Conservation (phyloP, 2,888 invertebrate genomes). For the Synanthedon andrenaeformis region DNA sequence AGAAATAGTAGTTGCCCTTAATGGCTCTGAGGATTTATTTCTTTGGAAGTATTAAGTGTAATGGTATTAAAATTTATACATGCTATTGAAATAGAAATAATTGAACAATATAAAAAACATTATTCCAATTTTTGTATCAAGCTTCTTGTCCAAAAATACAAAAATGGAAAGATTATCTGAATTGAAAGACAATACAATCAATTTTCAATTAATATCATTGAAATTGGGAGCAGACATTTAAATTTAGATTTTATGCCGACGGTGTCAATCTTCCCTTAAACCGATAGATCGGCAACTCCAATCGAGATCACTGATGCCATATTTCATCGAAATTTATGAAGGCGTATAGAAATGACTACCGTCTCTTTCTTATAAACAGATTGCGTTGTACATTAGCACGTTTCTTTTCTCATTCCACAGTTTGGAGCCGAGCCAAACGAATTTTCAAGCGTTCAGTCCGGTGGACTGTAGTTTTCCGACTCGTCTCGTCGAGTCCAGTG, state of each 20-base stretch:
- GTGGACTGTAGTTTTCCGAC: slow-evolving; percentile 68
- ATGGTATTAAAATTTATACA: no score
- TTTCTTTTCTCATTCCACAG: slow-evolving; percentile 71
- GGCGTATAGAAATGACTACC: slow-evolving; percentile 45
- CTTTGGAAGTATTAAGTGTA: not conserved
- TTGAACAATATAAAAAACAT: no score
- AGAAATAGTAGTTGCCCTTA: slow-evolving; percentile 22
- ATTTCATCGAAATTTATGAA: slow-evolving; percentile 61
- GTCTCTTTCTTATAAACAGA: slow-evolving; percentile 60
- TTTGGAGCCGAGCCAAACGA: slow-evolving; percentile 71
- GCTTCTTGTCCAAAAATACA: no score
- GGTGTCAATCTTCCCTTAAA: slow-evolving; percentile 55
- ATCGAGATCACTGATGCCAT: slow-evolving; percentile 60
- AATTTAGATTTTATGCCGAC: slow-evolving; percentile 47
- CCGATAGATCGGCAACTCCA: slow-evolving; percentile 53
- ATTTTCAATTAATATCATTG: slow-evolving; percentile 5
- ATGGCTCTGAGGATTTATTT: slow-evolving; percentile 17
- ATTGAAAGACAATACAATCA: not conserved
- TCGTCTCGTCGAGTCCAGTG: slow-evolving; percentile 59
- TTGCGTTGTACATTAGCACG: slow-evolving; percentile 52
- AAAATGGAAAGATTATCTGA: not conserved
- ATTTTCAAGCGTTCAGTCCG: slow-evolving; percentile 64
- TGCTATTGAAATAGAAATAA: no score
- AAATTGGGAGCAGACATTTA: slow-evolving; percentile 33
- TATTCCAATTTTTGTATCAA: no score